Base-by-base conservation (phyloP, 2,797 vertebrate species). In the Distichodus sexfasciatus region DNA sequence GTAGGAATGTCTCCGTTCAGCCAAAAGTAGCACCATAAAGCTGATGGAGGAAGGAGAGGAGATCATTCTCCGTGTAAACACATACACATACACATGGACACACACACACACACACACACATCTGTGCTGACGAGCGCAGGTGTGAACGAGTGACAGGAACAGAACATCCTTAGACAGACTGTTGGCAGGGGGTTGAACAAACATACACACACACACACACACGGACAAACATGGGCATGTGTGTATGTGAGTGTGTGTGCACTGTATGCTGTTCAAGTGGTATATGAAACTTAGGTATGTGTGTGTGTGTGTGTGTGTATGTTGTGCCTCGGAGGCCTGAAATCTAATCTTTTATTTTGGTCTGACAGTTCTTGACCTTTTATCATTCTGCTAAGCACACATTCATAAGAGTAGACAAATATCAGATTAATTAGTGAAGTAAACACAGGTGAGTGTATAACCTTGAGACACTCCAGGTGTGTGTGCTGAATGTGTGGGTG, bases 71-170 rank as follows among this genome's bases (percentile, higher is more conserved):
- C 48, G 54, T 48, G 21, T 23, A 54, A 35, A 54, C 15, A 31
- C 54, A 35, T 19, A 67, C n/a, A 41, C 24, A 62, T 15, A 46
- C 43, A 53, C 59, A 54, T 6, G 41, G 28, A 63, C 21, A 48
- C 47, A 35, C 53, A 63, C 44, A 54, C 55, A 26, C n/a, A 40
- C 58, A 62, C 75, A 61, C 47, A 71, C 21, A 61, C 65, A 73
- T 62, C 59, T 65, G 59, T 70, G 65, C 48, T 64, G 73, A 68
- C 68, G 75, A 69, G 63, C 47, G 19, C 74, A 74, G 71, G 72
- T 75, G 69, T 69, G 69, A 77, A n/a, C 29, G 14, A 75, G 28
- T 71, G 69, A 77, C 10, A 12, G 51, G 57, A 73, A 78, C 66
- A 71, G 40, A 69, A 77, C 69, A 72, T 74, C 50, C 41, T 9